Evolutionary conservation across 2,113 vertebrate species (phyloP).

Genomic region (Leptodactylus fuscus): DNA sequence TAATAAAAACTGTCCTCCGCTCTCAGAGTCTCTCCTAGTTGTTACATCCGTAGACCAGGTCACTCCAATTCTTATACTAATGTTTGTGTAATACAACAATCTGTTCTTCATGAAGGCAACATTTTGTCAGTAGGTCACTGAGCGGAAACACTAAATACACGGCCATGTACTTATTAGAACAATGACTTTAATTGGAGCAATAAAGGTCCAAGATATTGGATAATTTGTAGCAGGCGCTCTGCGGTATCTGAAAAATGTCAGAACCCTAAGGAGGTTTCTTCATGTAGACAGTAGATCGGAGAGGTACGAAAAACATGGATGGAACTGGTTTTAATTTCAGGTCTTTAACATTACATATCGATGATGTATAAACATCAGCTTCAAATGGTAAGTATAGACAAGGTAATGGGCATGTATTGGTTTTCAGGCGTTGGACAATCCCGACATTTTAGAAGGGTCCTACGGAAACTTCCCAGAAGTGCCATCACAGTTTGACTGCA

Average conservation of each 20-base stretch:
- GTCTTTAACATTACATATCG: too few relatives aligned
- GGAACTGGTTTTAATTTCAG: background rate
- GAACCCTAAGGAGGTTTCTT: conserved; percentile 5
- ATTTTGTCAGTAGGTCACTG: conserved; percentile 25
- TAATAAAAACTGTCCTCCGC: background rate
- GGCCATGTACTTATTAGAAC: conserved; percentile 19
- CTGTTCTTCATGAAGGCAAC: conserved; percentile 25
- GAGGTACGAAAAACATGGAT: conserved; percentile 11
- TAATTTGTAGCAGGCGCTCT: conserved; percentile 26
- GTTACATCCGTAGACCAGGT: background rate
- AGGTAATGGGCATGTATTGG: too few relatives aligned
- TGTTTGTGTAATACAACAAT: conserved; percentile 13
- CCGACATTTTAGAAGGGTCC: too few relatives aligned
- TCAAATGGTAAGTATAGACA: too few relatives aligned
- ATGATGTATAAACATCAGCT: too few relatives aligned
- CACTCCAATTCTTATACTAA: background rate
- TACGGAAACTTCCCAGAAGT: too few relatives aligned
- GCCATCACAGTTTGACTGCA: too few relatives aligned
- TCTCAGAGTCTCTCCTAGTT: background rate
- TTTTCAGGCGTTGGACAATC: too few relatives aligned
- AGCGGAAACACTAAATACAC: conserved; percentile 31
- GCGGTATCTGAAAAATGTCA: background rate
- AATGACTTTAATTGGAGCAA: conserved; percentile 33
- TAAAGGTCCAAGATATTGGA: conserved; percentile 14
- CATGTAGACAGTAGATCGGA: background rate